Evolutionary conservation across 2,888 invertebrate genomes (phyloP).

Genomic region (Agrochola circellaris): DNA sequence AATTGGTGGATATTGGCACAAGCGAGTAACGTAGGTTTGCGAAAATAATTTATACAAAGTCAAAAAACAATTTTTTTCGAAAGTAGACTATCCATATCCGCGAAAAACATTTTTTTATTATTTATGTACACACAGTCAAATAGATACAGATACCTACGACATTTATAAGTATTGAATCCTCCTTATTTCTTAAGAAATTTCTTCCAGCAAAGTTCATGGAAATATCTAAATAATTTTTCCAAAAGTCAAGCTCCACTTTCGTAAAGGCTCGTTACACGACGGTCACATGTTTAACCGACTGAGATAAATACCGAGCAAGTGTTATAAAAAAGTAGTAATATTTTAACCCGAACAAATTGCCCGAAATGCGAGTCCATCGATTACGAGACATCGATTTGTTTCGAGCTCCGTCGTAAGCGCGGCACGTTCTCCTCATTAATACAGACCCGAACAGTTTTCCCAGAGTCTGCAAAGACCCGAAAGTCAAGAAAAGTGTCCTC

Average conservation of each 20-base stretch:
- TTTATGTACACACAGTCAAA: too few relatives aligned
- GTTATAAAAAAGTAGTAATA: conserved; percentile 69
- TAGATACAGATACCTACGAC: too few relatives aligned
- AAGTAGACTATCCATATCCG: background rate
- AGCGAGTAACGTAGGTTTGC: background rate
- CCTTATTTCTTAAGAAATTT: too few relatives aligned
- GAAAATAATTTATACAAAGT: background rate
- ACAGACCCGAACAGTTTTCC: conserved; percentile 74
- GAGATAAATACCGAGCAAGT: conserved; percentile 60
- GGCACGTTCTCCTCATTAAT: conserved; percentile 81
- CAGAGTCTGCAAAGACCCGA: conserved; percentile 57
- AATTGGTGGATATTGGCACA: background rate
- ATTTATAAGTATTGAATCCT: too few relatives aligned
- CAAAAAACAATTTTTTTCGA: background rate
- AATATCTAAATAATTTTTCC: background rate
- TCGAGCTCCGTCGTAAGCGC: conserved; percentile 71
- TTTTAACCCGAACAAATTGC: conserved; percentile 77
- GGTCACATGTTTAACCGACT: conserved; percentile 39
- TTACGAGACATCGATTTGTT: conserved; percentile 83
- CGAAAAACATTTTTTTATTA: background rate
- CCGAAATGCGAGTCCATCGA: conserved; percentile 76
- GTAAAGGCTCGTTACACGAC: conserved; percentile 20
- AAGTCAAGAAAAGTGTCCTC: conserved; percentile 36
- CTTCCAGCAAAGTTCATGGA: background rate
- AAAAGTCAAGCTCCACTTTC: conserved; percentile 17